phyloP scores from a whole-genome alignment of 2,797 vertebrate genomes.

The Thamnophis elegans region DNA sequence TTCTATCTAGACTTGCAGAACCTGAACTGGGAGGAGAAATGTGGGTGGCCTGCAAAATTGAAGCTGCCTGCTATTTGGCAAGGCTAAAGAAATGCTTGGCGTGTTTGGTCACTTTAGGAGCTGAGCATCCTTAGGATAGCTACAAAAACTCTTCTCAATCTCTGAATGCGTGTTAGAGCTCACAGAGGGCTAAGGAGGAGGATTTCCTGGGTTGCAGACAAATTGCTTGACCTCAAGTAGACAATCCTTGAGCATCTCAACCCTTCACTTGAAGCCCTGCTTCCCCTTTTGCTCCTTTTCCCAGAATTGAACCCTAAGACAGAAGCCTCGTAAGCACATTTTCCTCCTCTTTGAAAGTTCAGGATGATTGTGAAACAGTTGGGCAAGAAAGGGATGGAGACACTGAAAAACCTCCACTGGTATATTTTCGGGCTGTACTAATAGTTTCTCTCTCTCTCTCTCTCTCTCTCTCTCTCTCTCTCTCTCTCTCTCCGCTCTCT shows the following conservation, averaged over 20 bases:
- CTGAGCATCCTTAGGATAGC: neutral
- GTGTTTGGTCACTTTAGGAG: neutral
- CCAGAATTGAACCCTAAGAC: accelerated
- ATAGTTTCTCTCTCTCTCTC: too few species aligned
- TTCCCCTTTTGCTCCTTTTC: slow-evolving; percentile 49
- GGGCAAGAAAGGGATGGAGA: slow-evolving; percentile 22
- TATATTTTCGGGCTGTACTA: too few species aligned
- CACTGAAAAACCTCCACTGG: neutral
- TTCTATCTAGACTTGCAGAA: neutral
- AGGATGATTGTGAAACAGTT: slow-evolving; percentile 19
- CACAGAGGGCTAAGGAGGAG: neutral
- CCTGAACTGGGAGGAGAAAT: neutral
- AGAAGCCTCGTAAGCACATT: slow-evolving; percentile 37
- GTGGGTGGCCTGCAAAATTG: neutral
- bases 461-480: too few species aligned
- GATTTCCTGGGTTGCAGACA: neutral
- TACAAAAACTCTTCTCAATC: too few species aligned
- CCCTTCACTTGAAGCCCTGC: neutral
- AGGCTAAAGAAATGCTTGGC: too few species aligned
- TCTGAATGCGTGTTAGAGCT: neutral
- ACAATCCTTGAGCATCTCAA: neutral
- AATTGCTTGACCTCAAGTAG: neutral
- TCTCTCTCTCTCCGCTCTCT: too few species aligned
- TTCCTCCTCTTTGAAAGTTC: slow-evolving; percentile 29
- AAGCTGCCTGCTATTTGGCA: neutral